Evolutionary conservation across 1,140 invertebrate genomes (phyloP).

Genomic region (Cyclina sinensis): DNA sequence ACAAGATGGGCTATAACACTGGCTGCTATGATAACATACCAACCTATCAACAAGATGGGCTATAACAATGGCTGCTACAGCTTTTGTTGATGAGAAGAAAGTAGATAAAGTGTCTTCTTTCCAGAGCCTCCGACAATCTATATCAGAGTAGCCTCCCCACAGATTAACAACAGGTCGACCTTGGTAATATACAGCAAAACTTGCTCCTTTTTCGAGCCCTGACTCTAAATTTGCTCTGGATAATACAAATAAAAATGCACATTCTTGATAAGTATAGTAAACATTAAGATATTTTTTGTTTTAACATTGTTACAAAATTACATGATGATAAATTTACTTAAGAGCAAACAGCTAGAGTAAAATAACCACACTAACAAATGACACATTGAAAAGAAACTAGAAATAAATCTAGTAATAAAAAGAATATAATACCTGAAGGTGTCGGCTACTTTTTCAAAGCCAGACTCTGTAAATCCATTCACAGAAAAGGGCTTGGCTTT

Average conservation of each 20-base stretch:
- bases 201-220: constrained; percentile 80
- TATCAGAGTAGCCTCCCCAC: constrained; percentile 85
- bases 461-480: constrained; percentile 77
- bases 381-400: too few relatives aligned
- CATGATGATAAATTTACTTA: too few relatives aligned
- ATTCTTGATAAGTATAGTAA: too few relatives aligned
- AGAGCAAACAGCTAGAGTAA: too few relatives aligned
- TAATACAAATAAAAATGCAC: background rate
- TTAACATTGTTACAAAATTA: too few relatives aligned
- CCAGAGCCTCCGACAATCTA: constrained; percentile 73
- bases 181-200: constrained; percentile 82
- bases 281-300: too few relatives aligned
- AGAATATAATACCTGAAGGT: background rate
- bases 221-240: constrained; percentile 75
- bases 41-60: constrained; percentile 86
- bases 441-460: constrained; percentile 78
- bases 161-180: constrained; percentile 81
- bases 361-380: too few relatives aligned
- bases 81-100: constrained; percentile 83
- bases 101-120: constrained; percentile 77
- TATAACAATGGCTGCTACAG: constrained; percentile 84
- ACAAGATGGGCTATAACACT: too few relatives aligned
- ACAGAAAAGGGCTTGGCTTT: constrained; percentile 19
- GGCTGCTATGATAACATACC: too few relatives aligned
- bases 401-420: background rate